Percentiles rank a stretch among this genome's conserved stretches.
Conservation (phyloP, 2,888 invertebrate genomes). For the Drosophila kambysellisi region DNA sequence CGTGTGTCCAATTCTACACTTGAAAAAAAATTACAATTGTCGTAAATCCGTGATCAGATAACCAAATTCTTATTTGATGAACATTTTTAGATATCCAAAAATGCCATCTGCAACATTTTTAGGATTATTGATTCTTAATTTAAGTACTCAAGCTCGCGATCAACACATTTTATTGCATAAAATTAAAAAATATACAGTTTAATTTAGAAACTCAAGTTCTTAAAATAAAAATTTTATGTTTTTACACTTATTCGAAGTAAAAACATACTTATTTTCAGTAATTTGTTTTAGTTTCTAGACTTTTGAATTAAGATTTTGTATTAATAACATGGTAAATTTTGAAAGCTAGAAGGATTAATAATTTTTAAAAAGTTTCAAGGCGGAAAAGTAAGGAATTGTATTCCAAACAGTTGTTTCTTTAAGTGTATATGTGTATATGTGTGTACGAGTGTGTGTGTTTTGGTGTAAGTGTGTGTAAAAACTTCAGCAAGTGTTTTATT, state of each 20-base stretch:
- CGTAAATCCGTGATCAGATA: background rate
- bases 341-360: too few species aligned
- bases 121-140: background rate
- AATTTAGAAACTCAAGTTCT: too few species aligned
- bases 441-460: background rate
- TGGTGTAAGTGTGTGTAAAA: slow-evolving; percentile 31
- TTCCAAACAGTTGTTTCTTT: background rate
- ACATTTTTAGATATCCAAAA: background rate
- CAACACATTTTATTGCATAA: too few species aligned
- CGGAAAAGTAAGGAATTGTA: background rate
- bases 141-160: background rate
- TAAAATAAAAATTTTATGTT: background rate
- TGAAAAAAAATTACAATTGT: background rate
- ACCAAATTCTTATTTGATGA: background rate
- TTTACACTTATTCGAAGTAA: background rate
- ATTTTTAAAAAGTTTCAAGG: too few species aligned
- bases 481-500: slow-evolving; percentile 64
- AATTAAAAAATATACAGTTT: too few species aligned
- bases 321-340: background rate
- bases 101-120: background rate
- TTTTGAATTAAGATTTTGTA: background rate
- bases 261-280: background rate
- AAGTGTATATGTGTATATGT: background rate
- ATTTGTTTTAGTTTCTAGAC: background rate
- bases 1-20: slow-evolving; percentile 3